Conservation (phyloP, 2,113 vertebrate species). For the Brachypteracias leptosomus region DNA sequence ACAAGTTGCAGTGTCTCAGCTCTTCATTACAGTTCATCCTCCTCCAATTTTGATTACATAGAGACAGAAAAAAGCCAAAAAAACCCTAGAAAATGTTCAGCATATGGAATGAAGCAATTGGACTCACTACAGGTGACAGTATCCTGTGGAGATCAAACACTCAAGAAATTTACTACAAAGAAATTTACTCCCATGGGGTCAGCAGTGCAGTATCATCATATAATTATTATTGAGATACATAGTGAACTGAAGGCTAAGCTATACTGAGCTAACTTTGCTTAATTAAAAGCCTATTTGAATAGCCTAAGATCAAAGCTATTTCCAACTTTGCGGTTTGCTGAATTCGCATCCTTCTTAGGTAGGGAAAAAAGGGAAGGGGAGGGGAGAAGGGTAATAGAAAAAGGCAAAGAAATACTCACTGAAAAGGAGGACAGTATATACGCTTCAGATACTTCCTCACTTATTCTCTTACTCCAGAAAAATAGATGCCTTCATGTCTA, state of each 20-base stretch:
- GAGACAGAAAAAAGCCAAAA: background rate
- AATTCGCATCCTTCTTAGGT: background rate
- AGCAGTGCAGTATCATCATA: background rate
- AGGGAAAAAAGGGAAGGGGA: too few relatives aligned
- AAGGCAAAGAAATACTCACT: background rate
- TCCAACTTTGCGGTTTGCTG: background rate
- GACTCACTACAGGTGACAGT: background rate
- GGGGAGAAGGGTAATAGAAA: accelerated
- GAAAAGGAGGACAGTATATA: too few relatives aligned
- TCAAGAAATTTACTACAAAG: background rate
- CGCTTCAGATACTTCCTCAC: background rate
- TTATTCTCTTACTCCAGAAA: background rate
- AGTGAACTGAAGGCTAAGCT: background rate
- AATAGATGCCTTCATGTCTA: background rate
- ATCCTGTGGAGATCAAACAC: background rate
- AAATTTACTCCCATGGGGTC: background rate
- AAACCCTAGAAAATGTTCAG: background rate
- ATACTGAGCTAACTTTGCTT: background rate
- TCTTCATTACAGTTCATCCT: background rate
- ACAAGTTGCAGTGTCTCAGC: background rate
- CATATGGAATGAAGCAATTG: background rate
- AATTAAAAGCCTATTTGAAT: background rate
- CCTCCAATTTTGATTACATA: background rate
- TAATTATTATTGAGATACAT: background rate
- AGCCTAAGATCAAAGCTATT: background rate